Conservation (phyloP, 2,888 invertebrate genomes). For the Caenorhabditis uteleia region DNA sequence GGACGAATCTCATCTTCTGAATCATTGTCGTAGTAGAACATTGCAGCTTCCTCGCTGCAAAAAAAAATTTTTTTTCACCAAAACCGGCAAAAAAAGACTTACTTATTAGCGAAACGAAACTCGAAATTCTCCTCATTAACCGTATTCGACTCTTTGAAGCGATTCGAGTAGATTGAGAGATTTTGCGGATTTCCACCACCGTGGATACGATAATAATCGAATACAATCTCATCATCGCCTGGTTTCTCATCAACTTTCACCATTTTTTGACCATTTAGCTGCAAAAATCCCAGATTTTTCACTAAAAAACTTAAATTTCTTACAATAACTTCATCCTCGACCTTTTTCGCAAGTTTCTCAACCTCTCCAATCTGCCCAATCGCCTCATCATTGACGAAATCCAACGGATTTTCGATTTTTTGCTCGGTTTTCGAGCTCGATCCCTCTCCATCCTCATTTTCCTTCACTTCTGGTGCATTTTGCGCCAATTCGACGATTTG, state of each 20-base stretch:
- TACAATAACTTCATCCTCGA: constrained; percentile 10
- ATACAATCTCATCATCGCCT: constrained; percentile 52
- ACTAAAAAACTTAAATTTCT: neutral
- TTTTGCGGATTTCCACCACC: constrained; percentile 8
- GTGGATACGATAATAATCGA: constrained; percentile 59
- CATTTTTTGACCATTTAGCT: constrained; percentile 44
- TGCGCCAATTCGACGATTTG: constrained; percentile 19
- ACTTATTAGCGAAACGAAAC: constrained; percentile 23
- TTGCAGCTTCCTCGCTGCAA: constrained; percentile 34
- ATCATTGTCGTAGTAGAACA: constrained; percentile 38
- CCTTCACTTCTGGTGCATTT: too few relatives aligned
- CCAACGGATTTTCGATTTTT: constrained; percentile 40
- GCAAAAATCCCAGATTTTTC: constrained; percentile 8
- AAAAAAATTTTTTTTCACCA: neutral
- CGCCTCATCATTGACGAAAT: constrained; percentile 42
- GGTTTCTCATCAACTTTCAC: constrained; percentile 1
- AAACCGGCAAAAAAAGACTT: constrained; percentile 1
- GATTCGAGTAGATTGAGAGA: neutral
- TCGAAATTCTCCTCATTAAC: constrained; percentile 14
- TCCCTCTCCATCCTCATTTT: too few relatives aligned
- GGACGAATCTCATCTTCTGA: constrained; percentile 43
- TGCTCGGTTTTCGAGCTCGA: neutral
- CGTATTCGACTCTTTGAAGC: neutral
- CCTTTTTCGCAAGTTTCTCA: constrained; percentile 1
- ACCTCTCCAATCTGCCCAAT: constrained; percentile 35